phyloP scores from a whole-genome alignment of 2,888 invertebrate species.

The Acrobasis consociella region DNA sequence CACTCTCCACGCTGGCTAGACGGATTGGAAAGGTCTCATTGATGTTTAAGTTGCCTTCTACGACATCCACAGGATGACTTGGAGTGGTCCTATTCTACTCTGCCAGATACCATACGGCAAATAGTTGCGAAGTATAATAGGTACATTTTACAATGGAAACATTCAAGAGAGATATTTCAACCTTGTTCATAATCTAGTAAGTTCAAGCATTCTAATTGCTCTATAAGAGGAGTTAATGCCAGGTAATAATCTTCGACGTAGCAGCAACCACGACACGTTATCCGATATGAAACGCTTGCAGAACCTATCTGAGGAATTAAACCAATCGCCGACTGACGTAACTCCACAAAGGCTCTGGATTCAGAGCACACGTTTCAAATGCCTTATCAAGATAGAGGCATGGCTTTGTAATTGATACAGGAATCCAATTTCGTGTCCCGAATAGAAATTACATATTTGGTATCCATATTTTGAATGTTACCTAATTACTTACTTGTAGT shows the following conservation, averaged over 20 bases:
- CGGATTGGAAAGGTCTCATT: no score
- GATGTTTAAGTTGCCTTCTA: no score
- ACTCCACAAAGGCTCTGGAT: neutral
- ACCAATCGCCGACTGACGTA: slow-evolving; percentile 5
- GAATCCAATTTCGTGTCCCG: neutral
- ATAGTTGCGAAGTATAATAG: no score
- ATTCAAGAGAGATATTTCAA: no score
- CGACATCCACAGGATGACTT: no score
- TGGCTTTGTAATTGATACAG: slow-evolving; percentile 3
- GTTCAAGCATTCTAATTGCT: neutral
- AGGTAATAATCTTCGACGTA: neutral
- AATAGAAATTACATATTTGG: neutral
- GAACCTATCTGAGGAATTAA: slow-evolving; percentile 9
- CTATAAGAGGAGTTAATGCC: slow-evolving; percentile 9
- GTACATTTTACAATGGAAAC: no score
- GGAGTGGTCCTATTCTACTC: no score
- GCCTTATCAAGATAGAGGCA: neutral
- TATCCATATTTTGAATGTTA: neutral
- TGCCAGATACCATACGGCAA: no score
- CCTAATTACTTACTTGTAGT: no score
- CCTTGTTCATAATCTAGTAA: neutral
- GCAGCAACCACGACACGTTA: neutral
- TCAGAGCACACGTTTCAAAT: neutral
- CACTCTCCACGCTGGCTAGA: no score
- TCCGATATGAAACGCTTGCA: slow-evolving; percentile 7